Conservation (phyloP, 35 echinoderm and acorn worm genomes). For the Ophioderma brevispina region DNA sequence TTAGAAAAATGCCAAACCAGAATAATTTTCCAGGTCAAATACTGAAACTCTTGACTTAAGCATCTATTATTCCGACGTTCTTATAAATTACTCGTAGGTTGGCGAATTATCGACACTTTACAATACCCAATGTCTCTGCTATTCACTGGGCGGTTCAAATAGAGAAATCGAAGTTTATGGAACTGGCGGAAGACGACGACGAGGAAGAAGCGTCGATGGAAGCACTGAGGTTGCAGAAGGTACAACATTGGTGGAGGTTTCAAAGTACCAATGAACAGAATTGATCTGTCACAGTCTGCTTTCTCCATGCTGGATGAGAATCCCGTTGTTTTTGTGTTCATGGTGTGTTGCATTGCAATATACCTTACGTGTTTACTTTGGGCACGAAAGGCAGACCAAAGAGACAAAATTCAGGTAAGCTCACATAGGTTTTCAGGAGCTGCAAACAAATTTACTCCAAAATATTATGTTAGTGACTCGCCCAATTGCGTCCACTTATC, state of each 20-base stretch:
- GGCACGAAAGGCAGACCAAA: constrained; percentile 88
- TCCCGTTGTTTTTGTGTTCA: constrained; percentile 92
- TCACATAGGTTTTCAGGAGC: too few species aligned
- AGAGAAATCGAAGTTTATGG: neutral
- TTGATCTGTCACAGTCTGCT: constrained; percentile 84
- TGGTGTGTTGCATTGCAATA: constrained; percentile 69
- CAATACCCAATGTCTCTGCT: constrained; percentile 66
- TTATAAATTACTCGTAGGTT: too few species aligned
- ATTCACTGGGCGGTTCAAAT: neutral
- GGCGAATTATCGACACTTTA: constrained; percentile 54
- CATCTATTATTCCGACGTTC: too few species aligned
- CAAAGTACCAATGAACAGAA: constrained; percentile 86
- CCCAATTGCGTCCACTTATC: too few species aligned
- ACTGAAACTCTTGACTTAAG: too few species aligned
- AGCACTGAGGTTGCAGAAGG: neutral
- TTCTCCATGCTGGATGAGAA: constrained; percentile 94
- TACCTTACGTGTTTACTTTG: constrained; percentile 79
- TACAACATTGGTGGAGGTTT: constrained; percentile 88
- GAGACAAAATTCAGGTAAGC: too few species aligned
- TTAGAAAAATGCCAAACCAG: too few species aligned
- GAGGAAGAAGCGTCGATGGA: too few species aligned
- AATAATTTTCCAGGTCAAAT: too few species aligned
- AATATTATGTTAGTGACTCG: too few species aligned
- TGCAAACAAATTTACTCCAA: too few species aligned
- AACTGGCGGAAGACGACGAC: neutral